Evolutionary conservation across 1,140 invertebrate genomes (phyloP).

Genomic region (Andricus grossulariae): DNA sequence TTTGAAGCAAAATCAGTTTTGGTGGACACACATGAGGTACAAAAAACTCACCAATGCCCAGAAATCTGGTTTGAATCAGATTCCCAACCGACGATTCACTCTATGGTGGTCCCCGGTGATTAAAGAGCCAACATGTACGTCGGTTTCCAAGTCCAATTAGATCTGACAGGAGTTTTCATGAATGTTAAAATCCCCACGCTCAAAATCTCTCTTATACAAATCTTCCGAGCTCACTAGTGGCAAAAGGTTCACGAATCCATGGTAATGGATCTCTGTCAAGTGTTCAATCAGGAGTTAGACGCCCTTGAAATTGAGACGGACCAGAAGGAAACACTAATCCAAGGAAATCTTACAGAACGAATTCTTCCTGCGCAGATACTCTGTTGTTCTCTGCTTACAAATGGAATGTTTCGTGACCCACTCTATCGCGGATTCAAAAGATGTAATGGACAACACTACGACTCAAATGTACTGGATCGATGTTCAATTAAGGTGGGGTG

Average conservation of each 20-base stretch:
- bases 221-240: slow-evolving; percentile 99
- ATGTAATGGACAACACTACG: slow-evolving; percentile 98
- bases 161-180: slow-evolving; percentile 99
- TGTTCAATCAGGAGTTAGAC: slow-evolving; percentile 99
- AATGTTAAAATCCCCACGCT: slow-evolving; percentile 99
- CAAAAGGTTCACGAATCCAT: slow-evolving; percentile 99
- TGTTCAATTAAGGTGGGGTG: slow-evolving; percentile 99
- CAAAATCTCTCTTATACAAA: slow-evolving; percentile 99
- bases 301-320: slow-evolving; percentile 99
- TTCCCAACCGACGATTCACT: slow-evolving; percentile 99
- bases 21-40: slow-evolving; percentile 99
- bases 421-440: slow-evolving; percentile 96
- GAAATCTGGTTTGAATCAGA: slow-evolving; percentile 99
- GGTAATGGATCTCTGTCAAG: slow-evolving; percentile 99
- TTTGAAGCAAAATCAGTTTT: too few species aligned
- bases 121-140: slow-evolving; percentile 99
- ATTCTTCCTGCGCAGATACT: slow-evolving; percentile 99
- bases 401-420: slow-evolving; percentile 96
- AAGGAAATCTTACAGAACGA: slow-evolving; percentile 99
- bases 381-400: slow-evolving; percentile 98
- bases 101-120: slow-evolving; percentile 99
- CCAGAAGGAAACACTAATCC: slow-evolving; percentile 99
- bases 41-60: slow-evolving; percentile 99
- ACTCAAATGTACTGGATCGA: slow-evolving; percentile 99
- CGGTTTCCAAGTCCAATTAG: slow-evolving; percentile 98